These are phyloP conservation scores for Manis pentadactyla DNA, from an alignment of 2,797 vertebrate species.

Conservation along the genomic window DNA sequence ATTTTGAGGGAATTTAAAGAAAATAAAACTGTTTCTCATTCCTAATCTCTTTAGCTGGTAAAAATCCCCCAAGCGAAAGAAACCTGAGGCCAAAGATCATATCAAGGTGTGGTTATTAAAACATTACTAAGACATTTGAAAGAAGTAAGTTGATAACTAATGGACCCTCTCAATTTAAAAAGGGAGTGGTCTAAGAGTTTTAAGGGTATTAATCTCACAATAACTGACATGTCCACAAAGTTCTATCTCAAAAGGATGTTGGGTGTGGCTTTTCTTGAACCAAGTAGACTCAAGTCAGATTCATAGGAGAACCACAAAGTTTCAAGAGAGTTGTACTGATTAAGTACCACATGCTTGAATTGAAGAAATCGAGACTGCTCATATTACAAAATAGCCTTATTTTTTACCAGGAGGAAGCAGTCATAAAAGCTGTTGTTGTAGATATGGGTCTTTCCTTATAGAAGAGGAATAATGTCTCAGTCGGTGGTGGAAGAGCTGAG, in stretches of 20 bases:
- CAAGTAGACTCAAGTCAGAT: neutral
- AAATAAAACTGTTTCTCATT: neutral
- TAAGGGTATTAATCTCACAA: neutral
- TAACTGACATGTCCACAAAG: neutral
- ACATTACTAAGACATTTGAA: neutral
- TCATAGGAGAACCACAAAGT: neutral
- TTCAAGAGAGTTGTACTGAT: neutral
- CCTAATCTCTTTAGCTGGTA: neutral
- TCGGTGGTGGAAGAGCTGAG: neutral
- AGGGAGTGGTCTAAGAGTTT: neutral
- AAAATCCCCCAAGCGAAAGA: neutral
- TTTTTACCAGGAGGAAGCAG: neutral
- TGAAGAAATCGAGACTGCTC: neutral
- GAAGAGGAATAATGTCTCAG: neutral
- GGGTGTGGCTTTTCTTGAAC: neutral
- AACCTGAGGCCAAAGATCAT: neutral
- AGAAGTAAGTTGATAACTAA: neutral
- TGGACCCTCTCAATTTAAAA: neutral
- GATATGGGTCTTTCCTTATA: neutral
- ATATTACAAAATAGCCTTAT: neutral
- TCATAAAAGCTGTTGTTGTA: neutral
- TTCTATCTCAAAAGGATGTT: neutral
- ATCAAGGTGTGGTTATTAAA: neutral
- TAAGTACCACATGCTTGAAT: neutral
- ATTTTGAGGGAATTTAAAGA: neutral